Evolutionary conservation across 1,140 invertebrate species (phyloP), one percentile per base, ranked within the genome.

Genomic region (Schmidtea mediterranea): DNA sequence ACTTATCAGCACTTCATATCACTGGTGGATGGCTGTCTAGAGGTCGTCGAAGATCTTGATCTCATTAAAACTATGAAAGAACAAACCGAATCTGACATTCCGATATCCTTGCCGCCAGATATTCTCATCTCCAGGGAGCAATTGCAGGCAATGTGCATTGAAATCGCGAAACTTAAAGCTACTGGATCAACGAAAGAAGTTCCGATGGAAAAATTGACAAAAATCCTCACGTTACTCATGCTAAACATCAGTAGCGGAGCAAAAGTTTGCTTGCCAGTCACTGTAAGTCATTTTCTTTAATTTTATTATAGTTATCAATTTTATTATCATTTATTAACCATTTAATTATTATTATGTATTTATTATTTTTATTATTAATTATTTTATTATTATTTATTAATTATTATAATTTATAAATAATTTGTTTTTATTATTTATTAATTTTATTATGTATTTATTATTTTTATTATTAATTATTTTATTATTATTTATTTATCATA

Each of bases 181-280:
- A 15, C 23, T 2, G 10, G 24, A 5, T 18, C 23, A 13, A 48
- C 38, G 22, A 48, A 48, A 22, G 79, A 80, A 32, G 79, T 90
- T 55, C 81, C 82, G 1, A 70, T 76, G 21, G 83, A 87, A 53
- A 75, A 77, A 56, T 62, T 83, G 16, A 76, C 81, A 12, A 73
- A 78, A 54, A 62, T 86, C 21, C 61, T 87, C 21, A 79, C 74
- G 55, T 75, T 84, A 49, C 63, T 87, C 41, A 80, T 86, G 60
- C 75, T 79, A 54, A 84, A 83, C 62, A 80, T 87, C 51, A 39
- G 38, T 9, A 21, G 21, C 22, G 43, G 26, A 32, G 43, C 19
- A 12, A 45, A 45, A 21, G 43, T 19, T 12, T 45, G 12, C 12
- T 45, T 24, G 18, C 43, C 23, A 45, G 15, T 13, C 22, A 22